Conservation (phyloP, 1,140 invertebrate species). For the Aphelinus certus region DNA sequence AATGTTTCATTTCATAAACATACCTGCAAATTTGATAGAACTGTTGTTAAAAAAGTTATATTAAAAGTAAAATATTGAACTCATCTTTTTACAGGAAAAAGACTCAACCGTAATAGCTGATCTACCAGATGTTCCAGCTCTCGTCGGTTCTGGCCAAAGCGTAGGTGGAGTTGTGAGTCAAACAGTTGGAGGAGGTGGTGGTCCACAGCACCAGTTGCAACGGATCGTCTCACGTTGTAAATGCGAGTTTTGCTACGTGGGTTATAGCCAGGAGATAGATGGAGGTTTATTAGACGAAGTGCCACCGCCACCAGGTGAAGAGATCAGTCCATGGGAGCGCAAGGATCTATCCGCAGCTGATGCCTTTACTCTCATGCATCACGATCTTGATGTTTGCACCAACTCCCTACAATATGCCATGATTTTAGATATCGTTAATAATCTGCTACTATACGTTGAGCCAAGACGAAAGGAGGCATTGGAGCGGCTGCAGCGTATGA, state of each 20-base stretch:
- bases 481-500: slow-evolving; percentile 88
- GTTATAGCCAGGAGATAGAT: slow-evolving; percentile 88
- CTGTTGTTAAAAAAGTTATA: not conserved
- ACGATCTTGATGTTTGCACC: slow-evolving; percentile 96
- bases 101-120: slow-evolving; percentile 80
- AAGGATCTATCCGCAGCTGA: slow-evolving; percentile 87
- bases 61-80: not conserved
- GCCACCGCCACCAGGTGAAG: slow-evolving; percentile 75
- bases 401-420: slow-evolving; percentile 96
- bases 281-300: slow-evolving; percentile 73
- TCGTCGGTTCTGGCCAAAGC: slow-evolving; percentile 93
- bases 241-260: slow-evolving; percentile 98
- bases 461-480: slow-evolving; percentile 91
- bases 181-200: slow-evolving; percentile 85
- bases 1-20: too few relatives aligned
- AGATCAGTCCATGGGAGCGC: slow-evolving; percentile 77
- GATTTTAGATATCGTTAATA: slow-evolving; percentile 97
- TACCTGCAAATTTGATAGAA: too few relatives aligned
- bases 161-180: slow-evolving; percentile 95
- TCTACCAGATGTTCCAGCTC: slow-evolving; percentile 84
- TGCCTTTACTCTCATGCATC: slow-evolving; percentile 97
- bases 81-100: slow-evolving; percentile 69
- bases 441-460: slow-evolving; percentile 95
- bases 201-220: slow-evolving; percentile 78
- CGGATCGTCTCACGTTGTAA: slow-evolving; percentile 95